phyloP scores from a whole-genome alignment of 1,140 invertebrate genomes.

The Zaprionus camerounensis region DNA sequence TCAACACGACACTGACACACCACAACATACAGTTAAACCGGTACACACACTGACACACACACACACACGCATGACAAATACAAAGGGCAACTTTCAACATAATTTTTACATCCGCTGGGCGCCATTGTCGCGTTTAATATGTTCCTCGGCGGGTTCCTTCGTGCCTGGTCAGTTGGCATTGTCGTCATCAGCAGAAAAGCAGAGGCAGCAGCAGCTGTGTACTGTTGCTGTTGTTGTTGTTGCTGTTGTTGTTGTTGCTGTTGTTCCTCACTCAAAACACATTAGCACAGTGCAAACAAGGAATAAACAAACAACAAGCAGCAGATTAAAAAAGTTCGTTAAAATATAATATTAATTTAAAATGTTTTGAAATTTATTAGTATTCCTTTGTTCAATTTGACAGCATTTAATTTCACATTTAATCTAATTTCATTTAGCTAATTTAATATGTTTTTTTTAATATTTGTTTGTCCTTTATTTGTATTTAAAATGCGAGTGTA shows the following conservation, averaged over 20 bases:
- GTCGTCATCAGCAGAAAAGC: constrained; percentile 3
- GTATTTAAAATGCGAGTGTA: neutral
- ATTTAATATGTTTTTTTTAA: neutral
- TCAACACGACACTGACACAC: constrained; percentile 51
- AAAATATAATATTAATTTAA: constrained; percentile 20
- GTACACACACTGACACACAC: constrained; percentile 17
- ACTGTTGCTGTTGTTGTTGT: constrained; percentile 27
- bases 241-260: constrained; percentile 36
- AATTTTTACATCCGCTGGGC: constrained; percentile 76
- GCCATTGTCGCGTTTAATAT: constrained; percentile 75
- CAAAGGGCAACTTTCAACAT: constrained; percentile 64
- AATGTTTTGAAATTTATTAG: neutral
- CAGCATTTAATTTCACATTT: neutral
- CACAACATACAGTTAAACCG: constrained; percentile 25
- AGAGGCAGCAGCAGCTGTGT: constrained; percentile 15
- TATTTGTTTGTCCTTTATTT: neutral
- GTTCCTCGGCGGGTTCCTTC: constrained; percentile 20
- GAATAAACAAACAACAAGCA: constrained; percentile 17
- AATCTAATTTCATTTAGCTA: neutral
- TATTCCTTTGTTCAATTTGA: neutral
- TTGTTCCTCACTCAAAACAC: constrained; percentile 35
- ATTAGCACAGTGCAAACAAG: constrained; percentile 62
- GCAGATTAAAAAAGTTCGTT: constrained; percentile 1
- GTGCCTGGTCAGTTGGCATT: constrained; percentile 35
- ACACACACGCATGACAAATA: constrained; percentile 9